A percentile compares a stretch with the other conserved stretches of the same genome.
These are phyloP conservation scores for Drosophila nr. medialis DNA, from an alignment of 2,888 invertebrate genomes.

Conservation along the genomic window DNA sequence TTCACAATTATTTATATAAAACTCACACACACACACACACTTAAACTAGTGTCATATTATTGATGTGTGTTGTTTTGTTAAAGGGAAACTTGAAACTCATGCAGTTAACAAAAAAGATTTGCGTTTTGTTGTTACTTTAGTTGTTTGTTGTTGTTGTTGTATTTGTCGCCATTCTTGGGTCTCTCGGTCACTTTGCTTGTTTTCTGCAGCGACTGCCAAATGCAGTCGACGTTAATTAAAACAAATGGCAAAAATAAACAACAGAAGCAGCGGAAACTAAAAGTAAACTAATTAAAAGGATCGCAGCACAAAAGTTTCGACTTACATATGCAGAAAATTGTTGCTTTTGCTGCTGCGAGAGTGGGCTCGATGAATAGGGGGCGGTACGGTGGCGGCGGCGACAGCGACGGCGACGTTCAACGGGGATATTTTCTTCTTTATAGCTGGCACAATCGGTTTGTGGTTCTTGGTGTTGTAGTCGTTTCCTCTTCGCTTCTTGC, in stretches of 20 bases:
- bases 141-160: neutral
- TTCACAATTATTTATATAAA: constrained; percentile 11
- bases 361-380: constrained; percentile 1
- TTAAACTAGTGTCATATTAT: neutral
- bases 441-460: constrained; percentile 11
- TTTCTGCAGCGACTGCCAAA: constrained; percentile 45
- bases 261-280: constrained; percentile 53
- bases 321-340: constrained; percentile 73
- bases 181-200: constrained; percentile 26
- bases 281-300: constrained; percentile 75
- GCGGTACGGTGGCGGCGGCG: neutral
- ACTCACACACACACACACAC: neutral
- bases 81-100: constrained; percentile 55
- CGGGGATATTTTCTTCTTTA: constrained; percentile 25
- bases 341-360: constrained; percentile 45
- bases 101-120: constrained; percentile 62
- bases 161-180: neutral
- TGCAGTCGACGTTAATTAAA: constrained; percentile 67
- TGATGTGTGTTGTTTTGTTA: constrained; percentile 19
- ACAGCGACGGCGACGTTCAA: neutral
- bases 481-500: constrained; percentile 21
- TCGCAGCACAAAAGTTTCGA: constrained; percentile 62
- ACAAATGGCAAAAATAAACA: constrained; percentile 73
- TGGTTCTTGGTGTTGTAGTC: constrained; percentile 5
- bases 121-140: constrained; percentile 46